A percentile compares a stretch with the other conserved stretches of the same genome.
Conservation (phyloP, 1,140 invertebrate genomes). For the Dreissena polymorpha region DNA sequence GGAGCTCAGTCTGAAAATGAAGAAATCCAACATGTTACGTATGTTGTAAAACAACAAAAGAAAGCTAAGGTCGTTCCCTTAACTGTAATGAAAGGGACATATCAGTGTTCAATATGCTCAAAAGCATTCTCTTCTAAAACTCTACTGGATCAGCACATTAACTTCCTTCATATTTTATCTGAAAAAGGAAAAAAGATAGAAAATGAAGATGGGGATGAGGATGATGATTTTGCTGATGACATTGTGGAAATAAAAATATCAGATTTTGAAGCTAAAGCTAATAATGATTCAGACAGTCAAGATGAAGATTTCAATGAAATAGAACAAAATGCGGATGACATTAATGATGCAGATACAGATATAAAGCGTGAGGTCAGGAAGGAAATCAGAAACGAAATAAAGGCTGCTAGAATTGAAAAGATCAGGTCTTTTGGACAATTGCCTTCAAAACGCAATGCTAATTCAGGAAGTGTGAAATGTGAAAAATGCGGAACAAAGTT, state of each 20-base stretch:
- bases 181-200: no score
- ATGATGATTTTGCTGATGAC: constrained; percentile 44
- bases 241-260: constrained; percentile 80
- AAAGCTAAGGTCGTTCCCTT: no score
- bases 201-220: constrained; percentile 3
- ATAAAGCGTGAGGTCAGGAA: constrained; percentile 87
- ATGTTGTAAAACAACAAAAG: no score
- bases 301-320: constrained; percentile 84
- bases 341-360: constrained; percentile 95
- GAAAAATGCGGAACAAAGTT: constrained; percentile 44
- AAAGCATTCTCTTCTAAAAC: no score
- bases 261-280: constrained; percentile 79
- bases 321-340: constrained; percentile 94
- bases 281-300: constrained; percentile 93
- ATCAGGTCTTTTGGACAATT: no score
- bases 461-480: constrained; percentile 6
- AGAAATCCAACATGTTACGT: neutral
- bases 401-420: constrained; percentile 79
- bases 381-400: neutral
- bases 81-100: no score
- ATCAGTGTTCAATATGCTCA: no score
- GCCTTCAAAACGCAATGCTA: no score
- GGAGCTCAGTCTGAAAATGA: neutral
- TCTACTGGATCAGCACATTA: no score
- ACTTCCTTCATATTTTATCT: no score